phyloP scores from a whole-genome alignment of 1,140 invertebrate genomes.

The Carposina sasakii region DNA sequence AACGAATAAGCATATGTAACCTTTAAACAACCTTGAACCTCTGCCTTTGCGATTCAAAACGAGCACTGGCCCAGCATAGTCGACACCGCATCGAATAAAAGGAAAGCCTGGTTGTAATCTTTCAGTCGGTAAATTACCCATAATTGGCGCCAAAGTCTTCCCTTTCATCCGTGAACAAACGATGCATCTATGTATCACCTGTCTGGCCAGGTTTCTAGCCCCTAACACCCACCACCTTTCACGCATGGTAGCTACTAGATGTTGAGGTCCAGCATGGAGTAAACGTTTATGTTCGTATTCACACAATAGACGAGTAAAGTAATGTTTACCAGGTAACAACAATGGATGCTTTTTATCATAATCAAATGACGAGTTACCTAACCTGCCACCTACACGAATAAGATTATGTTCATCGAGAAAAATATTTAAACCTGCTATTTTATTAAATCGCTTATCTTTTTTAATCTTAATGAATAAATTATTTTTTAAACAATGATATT shows the following conservation, averaged over 20 bases:
- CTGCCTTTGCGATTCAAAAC: conserved; percentile 11
- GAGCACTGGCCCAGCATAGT: conserved; percentile 27
- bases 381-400: neutral
- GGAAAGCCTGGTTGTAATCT: conserved; percentile 24
- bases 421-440: neutral
- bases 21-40: conserved; percentile 14
- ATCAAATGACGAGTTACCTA: neutral
- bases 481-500: neutral
- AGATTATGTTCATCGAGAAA: neutral
- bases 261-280: conserved; percentile 1
- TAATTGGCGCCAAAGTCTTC: neutral
- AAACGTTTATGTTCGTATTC: neutral
- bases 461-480: neutral
- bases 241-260: neutral
- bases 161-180: neutral
- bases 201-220: neutral
- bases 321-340: neutral
- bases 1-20: conserved; percentile 13
- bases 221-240: neutral
- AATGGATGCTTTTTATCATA: neutral
- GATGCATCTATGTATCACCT: neutral
- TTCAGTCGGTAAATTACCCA: conserved; percentile 1
- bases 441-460: neutral
- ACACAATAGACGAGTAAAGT: neutral
- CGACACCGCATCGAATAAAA: conserved; percentile 22